A percentile compares a stretch with the other conserved stretches of the same genome.
Conservation (phyloP, 1,140 invertebrate species). For the Drosophila ogumai region DNA sequence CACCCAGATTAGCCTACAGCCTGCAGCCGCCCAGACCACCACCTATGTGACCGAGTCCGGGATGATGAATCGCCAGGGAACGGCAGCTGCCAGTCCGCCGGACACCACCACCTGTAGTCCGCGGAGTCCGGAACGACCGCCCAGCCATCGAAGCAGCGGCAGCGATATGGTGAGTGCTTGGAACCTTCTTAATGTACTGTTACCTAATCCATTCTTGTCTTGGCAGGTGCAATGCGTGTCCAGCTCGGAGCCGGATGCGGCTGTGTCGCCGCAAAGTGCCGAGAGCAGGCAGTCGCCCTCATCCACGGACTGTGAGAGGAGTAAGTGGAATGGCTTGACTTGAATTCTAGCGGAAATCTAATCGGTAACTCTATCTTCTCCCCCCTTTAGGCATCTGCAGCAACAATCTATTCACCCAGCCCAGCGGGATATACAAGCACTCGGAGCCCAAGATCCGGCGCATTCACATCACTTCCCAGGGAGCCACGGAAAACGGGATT, state of each 20-base stretch:
- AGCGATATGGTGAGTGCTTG: slow-evolving; percentile 78
- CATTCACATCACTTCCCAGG: slow-evolving; percentile 77
- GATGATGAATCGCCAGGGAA: slow-evolving; percentile 77
- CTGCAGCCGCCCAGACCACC: slow-evolving; percentile 18
- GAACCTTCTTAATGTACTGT: too few species aligned
- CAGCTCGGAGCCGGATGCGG: slow-evolving; percentile 91
- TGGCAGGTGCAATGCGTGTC: slow-evolving; percentile 93
- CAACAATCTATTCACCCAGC: slow-evolving; percentile 66
- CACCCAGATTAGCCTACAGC: slow-evolving; percentile 58
- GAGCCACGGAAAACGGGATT: slow-evolving; percentile 37
- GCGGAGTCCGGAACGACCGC: slow-evolving; percentile 77
- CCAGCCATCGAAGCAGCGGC: slow-evolving; percentile 81
- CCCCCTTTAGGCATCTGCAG: slow-evolving; percentile 31
- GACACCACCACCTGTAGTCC: slow-evolving; percentile 93
- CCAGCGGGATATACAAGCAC: slow-evolving; percentile 74
- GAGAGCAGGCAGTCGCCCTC: slow-evolving; percentile 82
- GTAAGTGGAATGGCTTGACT: slow-evolving; percentile 36
- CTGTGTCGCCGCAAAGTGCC: slow-evolving; percentile 72
- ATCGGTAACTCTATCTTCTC: not conserved
- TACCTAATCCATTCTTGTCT: not conserved
- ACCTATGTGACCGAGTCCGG: slow-evolving; percentile 75
- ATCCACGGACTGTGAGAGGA: slow-evolving; percentile 77
- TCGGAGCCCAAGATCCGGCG: slow-evolving; percentile 80
- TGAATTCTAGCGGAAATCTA: not conserved
- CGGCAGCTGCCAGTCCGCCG: slow-evolving; percentile 86